Conservation (phyloP, 2,113 vertebrate genomes). For the Regulus satrapa region DNA sequence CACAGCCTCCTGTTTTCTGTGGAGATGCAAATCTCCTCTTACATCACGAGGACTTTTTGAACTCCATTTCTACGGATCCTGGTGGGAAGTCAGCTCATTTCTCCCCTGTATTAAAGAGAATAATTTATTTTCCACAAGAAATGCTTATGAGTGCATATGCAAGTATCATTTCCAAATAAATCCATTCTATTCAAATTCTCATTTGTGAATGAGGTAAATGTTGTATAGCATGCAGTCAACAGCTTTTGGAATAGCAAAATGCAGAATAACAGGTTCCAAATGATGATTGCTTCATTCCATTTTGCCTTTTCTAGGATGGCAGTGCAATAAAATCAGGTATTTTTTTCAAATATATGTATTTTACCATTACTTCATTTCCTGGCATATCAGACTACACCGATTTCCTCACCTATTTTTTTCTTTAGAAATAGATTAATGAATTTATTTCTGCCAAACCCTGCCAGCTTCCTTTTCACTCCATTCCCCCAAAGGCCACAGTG, state of each 20-base stretch:
- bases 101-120: not conserved
- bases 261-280: not conserved
- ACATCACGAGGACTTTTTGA: not conserved
- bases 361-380: not conserved
- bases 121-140: not conserved
- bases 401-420: not conserved
- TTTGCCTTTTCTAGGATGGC: not conserved
- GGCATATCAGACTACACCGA: not conserved
- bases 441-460: not conserved
- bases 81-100: not conserved
- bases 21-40: not conserved
- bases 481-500: not conserved
- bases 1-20: not conserved
- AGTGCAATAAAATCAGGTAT: not conserved
- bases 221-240: accelerated
- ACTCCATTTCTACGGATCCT: not conserved
- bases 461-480: not conserved
- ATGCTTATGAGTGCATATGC: not conserved
- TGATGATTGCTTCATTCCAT: not conserved
- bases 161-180: not conserved
- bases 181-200: not conserved
- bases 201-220: not conserved
- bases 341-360: not conserved
- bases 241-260: not conserved
- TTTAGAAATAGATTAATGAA: not conserved